Percentiles rank a stretch among this genome's conserved stretches.
Evolutionary conservation across 2,888 invertebrate species (phyloP).

Genomic region (Ophion costatus): DNA sequence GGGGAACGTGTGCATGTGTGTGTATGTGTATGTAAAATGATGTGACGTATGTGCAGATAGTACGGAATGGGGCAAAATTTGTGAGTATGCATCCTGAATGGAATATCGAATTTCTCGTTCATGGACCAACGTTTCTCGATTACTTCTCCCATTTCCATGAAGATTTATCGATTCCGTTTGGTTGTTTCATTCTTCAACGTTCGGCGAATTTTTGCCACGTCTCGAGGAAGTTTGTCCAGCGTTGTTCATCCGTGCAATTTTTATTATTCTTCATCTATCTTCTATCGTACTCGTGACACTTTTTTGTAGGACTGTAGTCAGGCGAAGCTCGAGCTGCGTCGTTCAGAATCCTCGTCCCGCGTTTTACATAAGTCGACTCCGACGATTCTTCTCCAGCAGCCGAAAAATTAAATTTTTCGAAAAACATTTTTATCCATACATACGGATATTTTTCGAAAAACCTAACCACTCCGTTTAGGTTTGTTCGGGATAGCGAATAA

Average conservation of each 20-base stretch:
- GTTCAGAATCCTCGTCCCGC: too few species aligned
- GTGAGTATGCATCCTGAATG: conserved; percentile 37
- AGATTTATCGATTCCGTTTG: conserved; percentile 18
- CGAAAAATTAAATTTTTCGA: background rate
- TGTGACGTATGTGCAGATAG: conserved; percentile 39
- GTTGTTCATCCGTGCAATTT: conserved; percentile 16
- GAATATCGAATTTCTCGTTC: conserved; percentile 53
- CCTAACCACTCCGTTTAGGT: too few species aligned
- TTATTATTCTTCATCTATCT: background rate
- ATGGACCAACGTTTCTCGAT: background rate
- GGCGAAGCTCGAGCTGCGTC: too few species aligned
- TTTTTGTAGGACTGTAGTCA: background rate
- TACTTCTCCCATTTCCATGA: conserved; percentile 27
- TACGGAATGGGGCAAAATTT: conserved; percentile 3
- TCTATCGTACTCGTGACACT: background rate
- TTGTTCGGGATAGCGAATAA: too few species aligned
- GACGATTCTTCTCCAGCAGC: background rate
- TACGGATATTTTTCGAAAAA: too few species aligned
- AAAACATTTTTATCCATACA: too few species aligned
- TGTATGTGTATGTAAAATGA: conserved; percentile 12
- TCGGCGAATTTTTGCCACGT: background rate
- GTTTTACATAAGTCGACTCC: conserved; percentile 8
- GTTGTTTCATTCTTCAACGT: background rate
- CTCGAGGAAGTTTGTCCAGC: background rate
- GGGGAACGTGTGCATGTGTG: background rate